Base-by-base conservation (phyloP, 2,888 invertebrate species). In the Drosophila leonis region DNA sequence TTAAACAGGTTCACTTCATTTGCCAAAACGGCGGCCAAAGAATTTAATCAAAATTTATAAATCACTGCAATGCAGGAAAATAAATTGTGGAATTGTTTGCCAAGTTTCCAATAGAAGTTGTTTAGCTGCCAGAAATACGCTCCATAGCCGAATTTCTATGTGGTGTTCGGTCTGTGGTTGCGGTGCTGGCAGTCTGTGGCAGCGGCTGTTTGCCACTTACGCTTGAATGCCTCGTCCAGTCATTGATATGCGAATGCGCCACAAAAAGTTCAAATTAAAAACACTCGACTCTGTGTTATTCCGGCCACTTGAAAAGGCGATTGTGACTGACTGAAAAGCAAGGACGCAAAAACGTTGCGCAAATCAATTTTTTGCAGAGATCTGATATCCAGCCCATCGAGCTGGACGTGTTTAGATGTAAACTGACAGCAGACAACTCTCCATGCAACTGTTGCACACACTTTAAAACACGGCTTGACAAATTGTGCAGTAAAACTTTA, bases 181-280 rank as follows among this genome's bases (percentile, higher is more conserved):
- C 33, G 12, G 35, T 33, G 41, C 18, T 48, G 48, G 29, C 41
- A 29, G 37, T 44, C 59, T 68, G 54, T 63, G 72, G 76, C 77
- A 69, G 62, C 66, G 73, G 57, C 69, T 80, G 76, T 81, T 76
- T 76, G 83, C 80, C 80, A 81, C 83, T 81, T 81, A 67, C 73
- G 64, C 73, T 80, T 66, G 60, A 62, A 69, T 80, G 78, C 78
- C 64, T 65, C 62, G 42, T 13, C 75, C 74, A 71, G 75, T 59
- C 88, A 85, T 80, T 83, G 83, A 85, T 81, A 75, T 77, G 76
- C 88, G 82, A 79, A 65, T 74, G 70, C 49, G 48, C 55, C 52
- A 48, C 52, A 72, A 69, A 83, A 89, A 83, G 87, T 89, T 87
- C 72, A 84, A 87, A 85, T 89, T 85, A 89, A 87, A 85, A 89